A percentile compares a stretch with the other conserved stretches of the same genome.
Evolutionary conservation across 2,797 vertebrate genomes (phyloP).

Genomic region (Eurystomus glaucurus): DNA sequence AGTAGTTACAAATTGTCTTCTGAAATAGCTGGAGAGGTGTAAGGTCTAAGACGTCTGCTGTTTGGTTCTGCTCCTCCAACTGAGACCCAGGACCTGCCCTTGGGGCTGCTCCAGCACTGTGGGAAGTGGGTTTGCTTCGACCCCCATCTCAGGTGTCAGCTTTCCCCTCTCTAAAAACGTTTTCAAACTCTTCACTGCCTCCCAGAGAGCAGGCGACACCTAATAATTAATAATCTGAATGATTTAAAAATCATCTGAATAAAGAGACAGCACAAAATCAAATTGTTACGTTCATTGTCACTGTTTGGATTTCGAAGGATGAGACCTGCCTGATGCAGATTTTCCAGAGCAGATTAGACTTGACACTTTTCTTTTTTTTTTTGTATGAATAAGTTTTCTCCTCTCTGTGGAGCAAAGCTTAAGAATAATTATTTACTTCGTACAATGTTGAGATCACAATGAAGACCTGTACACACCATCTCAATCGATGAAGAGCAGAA

Average conservation of each 20-base stretch:
- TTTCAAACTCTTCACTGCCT: not conserved
- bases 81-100: not conserved
- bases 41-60: not conserved
- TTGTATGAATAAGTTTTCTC: not conserved
- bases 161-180: not conserved
- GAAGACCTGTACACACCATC: not conserved
- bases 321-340: not conserved
- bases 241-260: not conserved
- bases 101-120: not conserved
- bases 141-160: not conserved
- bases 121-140: not conserved
- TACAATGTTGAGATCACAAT: not conserved
- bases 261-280: not conserved
- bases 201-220: not conserved
- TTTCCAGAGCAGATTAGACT: not conserved
- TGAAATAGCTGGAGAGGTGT: slow-evolving; percentile 43
- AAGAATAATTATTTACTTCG: slow-evolving; percentile 23
- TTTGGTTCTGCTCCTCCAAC: slow-evolving; percentile 10
- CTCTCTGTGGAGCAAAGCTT: not conserved
- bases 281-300: not conserved
- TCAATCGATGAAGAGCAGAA: not conserved
- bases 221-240: slow-evolving; percentile 32
- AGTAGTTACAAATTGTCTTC: slow-evolving; percentile 51
- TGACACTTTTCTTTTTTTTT: not conserved
- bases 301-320: slow-evolving; percentile 3